A percentile compares a stretch with the other conserved stretches of the same genome.
Conservation (phyloP, 2,888 invertebrate species). For the Agyllia agylla region DNA sequence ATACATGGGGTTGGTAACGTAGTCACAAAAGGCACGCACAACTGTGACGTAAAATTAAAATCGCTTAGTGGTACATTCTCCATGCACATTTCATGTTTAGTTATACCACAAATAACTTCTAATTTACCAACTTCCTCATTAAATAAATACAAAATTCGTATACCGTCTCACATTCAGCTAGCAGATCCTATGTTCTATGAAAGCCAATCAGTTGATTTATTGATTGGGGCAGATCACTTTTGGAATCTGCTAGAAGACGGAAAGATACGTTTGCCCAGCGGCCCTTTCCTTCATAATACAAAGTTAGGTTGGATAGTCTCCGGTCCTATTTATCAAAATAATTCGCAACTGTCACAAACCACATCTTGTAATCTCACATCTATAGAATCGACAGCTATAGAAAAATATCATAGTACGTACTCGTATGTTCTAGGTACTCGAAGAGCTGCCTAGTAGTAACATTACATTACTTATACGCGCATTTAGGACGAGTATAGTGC, state of each 20-base stretch:
- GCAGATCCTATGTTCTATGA: not conserved
- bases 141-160: not conserved
- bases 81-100: not conserved
- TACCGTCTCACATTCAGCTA: not conserved
- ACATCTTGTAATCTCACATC: not conserved
- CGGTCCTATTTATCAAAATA: not conserved
- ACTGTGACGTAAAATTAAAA: not conserved
- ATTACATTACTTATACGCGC: not conserved
- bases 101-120: not conserved
- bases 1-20: not conserved
- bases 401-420: too few relatives aligned
- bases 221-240: not conserved
- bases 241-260: not conserved
- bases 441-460: not conserved
- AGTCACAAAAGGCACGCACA: not conserved
- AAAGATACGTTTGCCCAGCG: not conserved
- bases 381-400: not conserved
- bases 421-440: not conserved
- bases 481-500: not conserved
- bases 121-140: not conserved
- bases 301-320: not conserved
- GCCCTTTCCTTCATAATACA: not conserved
- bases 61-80: not conserved
- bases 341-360: not conserved
- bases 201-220: not conserved